These are phyloP conservation scores for Conus canariensis DNA, from an alignment of 2,888 invertebrate genomes.

Conservation along the genomic window DNA sequence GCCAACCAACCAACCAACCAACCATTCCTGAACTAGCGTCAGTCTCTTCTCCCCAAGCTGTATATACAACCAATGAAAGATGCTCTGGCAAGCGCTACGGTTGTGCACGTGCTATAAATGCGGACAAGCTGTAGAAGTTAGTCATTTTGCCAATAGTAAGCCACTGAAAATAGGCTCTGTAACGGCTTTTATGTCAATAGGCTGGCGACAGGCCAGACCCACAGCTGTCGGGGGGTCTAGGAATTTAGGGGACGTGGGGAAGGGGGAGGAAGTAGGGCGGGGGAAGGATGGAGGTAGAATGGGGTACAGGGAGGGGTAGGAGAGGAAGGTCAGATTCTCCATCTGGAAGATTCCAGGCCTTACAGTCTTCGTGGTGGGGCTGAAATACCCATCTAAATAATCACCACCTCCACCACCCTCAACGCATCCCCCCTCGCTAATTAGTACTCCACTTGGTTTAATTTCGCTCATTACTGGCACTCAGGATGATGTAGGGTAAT, in stretches of 20 bases:
- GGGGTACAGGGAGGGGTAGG: neutral
- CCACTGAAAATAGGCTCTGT: neutral
- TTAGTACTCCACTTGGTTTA: neutral
- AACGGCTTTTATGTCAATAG: neutral
- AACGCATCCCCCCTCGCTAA: neutral
- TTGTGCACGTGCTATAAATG: neutral
- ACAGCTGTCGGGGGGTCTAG: neutral
- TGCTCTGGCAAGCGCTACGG: too few relatives aligned
- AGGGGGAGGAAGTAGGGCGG: neutral
- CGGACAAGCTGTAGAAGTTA: neutral
- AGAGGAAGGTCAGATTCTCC: too few relatives aligned
- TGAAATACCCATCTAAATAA: neutral
- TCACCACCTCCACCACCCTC: neutral
- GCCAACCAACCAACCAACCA: too few relatives aligned
- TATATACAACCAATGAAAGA: too few relatives aligned
- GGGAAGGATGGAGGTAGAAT: too few relatives aligned
- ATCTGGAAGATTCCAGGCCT: neutral
- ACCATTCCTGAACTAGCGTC: too few relatives aligned
- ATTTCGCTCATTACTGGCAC: neutral
- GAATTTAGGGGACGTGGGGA: neutral
- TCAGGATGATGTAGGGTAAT: too few relatives aligned
- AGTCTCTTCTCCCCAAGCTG: too few relatives aligned
- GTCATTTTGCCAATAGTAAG: neutral
- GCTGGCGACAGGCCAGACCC: neutral
- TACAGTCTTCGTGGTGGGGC: neutral